Conservation (phyloP, 2,888 invertebrate species). For the Cephus pygmeus region DNA sequence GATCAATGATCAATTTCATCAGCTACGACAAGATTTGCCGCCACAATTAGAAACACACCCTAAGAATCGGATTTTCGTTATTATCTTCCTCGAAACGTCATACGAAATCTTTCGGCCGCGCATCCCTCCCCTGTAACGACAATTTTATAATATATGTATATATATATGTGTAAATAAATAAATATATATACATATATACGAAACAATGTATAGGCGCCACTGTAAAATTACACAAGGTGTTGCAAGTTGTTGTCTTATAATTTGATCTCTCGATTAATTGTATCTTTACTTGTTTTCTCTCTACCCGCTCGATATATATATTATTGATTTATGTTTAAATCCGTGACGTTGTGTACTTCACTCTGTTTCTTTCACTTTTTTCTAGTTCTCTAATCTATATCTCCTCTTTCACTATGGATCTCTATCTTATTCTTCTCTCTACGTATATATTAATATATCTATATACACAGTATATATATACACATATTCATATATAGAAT, state of each 20-base stretch:
- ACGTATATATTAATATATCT: not conserved
- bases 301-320: conserved; percentile 69
- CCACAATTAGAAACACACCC: not conserved
- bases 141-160: not conserved
- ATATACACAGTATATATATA: not conserved
- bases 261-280: conserved; percentile 26
- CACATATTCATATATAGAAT: not conserved
- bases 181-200: not conserved
- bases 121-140: not conserved
- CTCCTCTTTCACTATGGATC: conserved; percentile 7
- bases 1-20: not conserved
- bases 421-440: conserved; percentile 4
- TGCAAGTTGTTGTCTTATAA: conserved; percentile 29
- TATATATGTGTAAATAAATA: not conserved
- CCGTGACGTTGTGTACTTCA: conserved; percentile 39
- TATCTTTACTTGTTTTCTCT: conserved; percentile 62
- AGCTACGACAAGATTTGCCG: not conserved
- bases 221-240: conserved; percentile 28
- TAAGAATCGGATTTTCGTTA: not conserved
- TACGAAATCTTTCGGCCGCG: not conserved
- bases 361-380: conserved; percentile 6
- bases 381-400: not conserved
- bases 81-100: not conserved
- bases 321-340: conserved; percentile 53
- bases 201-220: not conserved